Conservation (phyloP, 2,888 invertebrate genomes). For the Acrobasis consociella region DNA sequence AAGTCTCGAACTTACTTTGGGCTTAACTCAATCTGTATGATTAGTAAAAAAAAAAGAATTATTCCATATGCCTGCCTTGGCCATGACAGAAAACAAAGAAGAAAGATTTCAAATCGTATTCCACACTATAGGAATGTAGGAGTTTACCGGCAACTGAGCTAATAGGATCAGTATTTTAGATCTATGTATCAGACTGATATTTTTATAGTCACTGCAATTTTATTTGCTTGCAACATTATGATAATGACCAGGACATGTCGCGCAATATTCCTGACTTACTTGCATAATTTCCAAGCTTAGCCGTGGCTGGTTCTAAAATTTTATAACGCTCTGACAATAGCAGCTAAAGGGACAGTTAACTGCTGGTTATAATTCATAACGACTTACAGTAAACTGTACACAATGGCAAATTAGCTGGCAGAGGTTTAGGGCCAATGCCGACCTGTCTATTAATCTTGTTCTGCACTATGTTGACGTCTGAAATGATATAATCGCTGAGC, state of each 20-base stretch:
- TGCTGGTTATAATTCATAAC: conserved; percentile 58
- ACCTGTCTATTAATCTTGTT: conserved; percentile 30
- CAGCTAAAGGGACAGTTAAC: conserved; percentile 42
- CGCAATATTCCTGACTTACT: conserved; percentile 3
- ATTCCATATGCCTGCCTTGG: too few species aligned
- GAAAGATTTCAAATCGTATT: too few species aligned
- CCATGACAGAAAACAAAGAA: too few species aligned
- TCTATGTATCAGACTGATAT: background rate
- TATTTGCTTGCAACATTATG: conserved; percentile 12
- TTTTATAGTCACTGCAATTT: background rate
- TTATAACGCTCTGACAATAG: conserved; percentile 37
- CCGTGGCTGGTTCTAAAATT: conserved; percentile 32
- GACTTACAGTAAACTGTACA: conserved; percentile 51
- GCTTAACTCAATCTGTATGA: too few species aligned
- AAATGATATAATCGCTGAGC: conserved; percentile 22
- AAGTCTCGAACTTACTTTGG: too few species aligned
- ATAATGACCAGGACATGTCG: conserved; percentile 11
- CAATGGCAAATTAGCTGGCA: conserved; percentile 55
- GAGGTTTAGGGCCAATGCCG: conserved; percentile 50
- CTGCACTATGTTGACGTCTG: conserved; percentile 25
- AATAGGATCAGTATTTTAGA: too few species aligned
- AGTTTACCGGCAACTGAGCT: too few species aligned
- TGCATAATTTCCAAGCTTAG: conserved; percentile 9
- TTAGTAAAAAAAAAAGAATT: too few species aligned
- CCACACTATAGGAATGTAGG: too few species aligned